Conservation (phyloP, 2,113 vertebrate species). For the Eurypyga helias region DNA sequence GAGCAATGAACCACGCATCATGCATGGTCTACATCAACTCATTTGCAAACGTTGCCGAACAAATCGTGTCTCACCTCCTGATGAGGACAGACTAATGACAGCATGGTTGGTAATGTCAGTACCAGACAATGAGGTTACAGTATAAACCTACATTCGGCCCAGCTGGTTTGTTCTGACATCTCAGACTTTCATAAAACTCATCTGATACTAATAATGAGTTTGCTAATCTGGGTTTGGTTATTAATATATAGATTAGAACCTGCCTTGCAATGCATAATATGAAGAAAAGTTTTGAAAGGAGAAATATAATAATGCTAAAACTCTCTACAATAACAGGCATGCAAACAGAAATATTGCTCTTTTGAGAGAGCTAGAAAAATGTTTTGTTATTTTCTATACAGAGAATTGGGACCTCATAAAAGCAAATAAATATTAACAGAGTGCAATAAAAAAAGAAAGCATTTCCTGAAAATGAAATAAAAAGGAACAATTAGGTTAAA, state of each 20-base stretch:
- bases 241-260: not conserved
- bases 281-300: not conserved
- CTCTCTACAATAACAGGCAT: not conserved
- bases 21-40: not conserved
- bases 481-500: not conserved
- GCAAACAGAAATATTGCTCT: not conserved
- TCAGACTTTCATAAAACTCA: not conserved
- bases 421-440: not conserved
- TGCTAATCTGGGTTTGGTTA: not conserved
- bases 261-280: not conserved
- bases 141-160: not conserved
- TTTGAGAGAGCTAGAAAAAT: not conserved
- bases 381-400: not conserved
- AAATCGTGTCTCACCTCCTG: not conserved
- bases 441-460: not conserved
- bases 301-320: not conserved
- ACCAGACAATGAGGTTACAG: not conserved
- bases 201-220: not conserved
- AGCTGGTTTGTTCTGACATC: not conserved
- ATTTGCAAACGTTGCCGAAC: not conserved
- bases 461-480: not conserved
- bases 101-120: not conserved
- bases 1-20: not conserved
- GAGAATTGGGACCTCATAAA: not conserved
- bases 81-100: not conserved